Evolutionary conservation across 2,888 invertebrate species (phyloP), one percentile per base, ranked within the genome.

Genomic region (Meliscaeva auricollis): DNA sequence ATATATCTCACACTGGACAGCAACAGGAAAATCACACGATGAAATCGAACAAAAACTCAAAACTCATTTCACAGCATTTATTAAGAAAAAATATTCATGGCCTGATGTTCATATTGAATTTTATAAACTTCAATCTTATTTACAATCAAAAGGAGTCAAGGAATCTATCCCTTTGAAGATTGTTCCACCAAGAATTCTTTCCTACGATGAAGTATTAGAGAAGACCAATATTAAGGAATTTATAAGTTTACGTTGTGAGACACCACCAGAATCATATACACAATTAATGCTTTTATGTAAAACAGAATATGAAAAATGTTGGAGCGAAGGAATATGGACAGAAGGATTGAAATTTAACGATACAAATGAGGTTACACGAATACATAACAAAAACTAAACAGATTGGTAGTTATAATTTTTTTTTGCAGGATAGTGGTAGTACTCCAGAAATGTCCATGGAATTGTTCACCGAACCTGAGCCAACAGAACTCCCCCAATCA

Each of bases 171-270:
- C 64, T 11, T 50, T 80, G 11, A 60, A 62, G 9, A 17, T 60
- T 46, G 69, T 85, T 32, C 81, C 81, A 4, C 85, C 85, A 13
- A 32, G 54, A 26, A 9, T 81, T 15, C 15, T 85, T 22, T 48
- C 68, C 26, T 81, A 81, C 9, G 50, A 66, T n/a, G 85, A 85
- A 30, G 54, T 69, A 3, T 9, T 85, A 7, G 44, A 81, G 8
- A 11, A 69, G 7, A 85, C 81, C 2, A 85, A 85, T 73, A 48
- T 85, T 8, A 73, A 77, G 7, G 56, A 81, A 58, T 69, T 8
- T 1, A 58, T 68, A 1, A 76, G 76, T 32, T 46, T 79, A 15
- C 79, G 26, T 1, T 32, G 54, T 7, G 3, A 17, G 0, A 11
- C 56, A 50, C 79, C 79, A 1, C 80, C 79, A 11, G 75, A 52